Base-by-base conservation (phyloP, 2,113 vertebrate genomes). In the Percopsis transmontana region DNA sequence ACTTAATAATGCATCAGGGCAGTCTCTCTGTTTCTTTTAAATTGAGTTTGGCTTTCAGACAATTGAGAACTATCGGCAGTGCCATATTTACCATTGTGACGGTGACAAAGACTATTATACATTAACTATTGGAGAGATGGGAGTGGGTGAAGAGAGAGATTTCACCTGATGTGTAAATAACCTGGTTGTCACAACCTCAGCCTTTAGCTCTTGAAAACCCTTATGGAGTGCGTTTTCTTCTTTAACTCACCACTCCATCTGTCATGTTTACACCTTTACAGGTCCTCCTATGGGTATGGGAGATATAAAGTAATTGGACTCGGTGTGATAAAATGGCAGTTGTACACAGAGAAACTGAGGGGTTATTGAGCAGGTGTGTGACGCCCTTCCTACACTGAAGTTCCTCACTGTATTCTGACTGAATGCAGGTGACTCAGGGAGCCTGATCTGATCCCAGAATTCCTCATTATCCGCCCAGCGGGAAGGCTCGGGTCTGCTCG, bases 381-480 rank as follows among this genome's bases (percentile, higher is more conserved):
- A 84, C 83, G 84, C 77, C 85, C 83, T 72, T 87, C 85, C 76
- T 79, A 74, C 85, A 74, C 88, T 87, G 88, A 92, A 89, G 89
- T 90, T 91, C 90, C 90, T 85, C 86, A 92, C 88, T 90, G 84
- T 75, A 88, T 91, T 91, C 88, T 84, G 86, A 87, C 84, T 89
- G 85, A 91, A 91, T 90, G 87, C 89, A 92, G 89, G 89, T 91
- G 88, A 91, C 90, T 87, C 65, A 61, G 87, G 84, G 89, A 92
- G 88, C 88, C 91, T 92, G 91, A 92, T 90, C 89, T 90, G 91
- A 91, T 92, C 91, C 90, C 86, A 91, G 89, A 92, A 92, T 92
- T 92, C 91, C 91, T 91, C 90, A 92, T 92, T 92, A 92, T 89
- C 85, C 51, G 67, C 91, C 71, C 90, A 89, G 90, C 84, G 70